phyloP scores from a whole-genome alignment of 2,888 invertebrate species.

The Hedya salicella region DNA sequence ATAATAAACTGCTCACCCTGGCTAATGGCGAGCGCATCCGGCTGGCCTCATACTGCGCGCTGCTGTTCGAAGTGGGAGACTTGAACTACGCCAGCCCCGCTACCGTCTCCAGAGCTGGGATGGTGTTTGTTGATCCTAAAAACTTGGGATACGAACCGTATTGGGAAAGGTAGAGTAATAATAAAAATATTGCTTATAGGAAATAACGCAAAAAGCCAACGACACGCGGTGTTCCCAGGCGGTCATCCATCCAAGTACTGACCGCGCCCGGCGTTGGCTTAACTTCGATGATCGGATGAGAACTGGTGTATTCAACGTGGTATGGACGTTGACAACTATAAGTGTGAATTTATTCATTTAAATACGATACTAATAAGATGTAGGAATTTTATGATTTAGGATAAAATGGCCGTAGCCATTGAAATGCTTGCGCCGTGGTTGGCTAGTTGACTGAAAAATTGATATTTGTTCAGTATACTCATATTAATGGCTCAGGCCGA shows the following conservation, averaged over 20 bases:
- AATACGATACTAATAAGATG: too few species aligned
- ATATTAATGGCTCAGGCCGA: too few species aligned
- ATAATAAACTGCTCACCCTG: constrained; percentile 94
- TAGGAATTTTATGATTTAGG: too few species aligned
- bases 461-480: too few species aligned
- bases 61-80: constrained; percentile 96
- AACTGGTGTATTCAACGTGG: constrained; percentile 53
- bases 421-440: too few species aligned
- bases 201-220: constrained; percentile 49
- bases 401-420: too few species aligned
- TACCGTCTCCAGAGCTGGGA: constrained; percentile 95
- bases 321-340: constrained; percentile 51
- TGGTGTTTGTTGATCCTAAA: constrained; percentile 97
- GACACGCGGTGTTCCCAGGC: constrained; percentile 54
- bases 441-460: too few species aligned
- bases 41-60: constrained; percentile 91
- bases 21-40: constrained; percentile 96
- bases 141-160: constrained; percentile 94
- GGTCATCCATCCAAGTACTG: constrained; percentile 57
- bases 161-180: constrained; percentile 88
- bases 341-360: background rate
- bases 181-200: background rate
- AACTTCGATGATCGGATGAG: constrained; percentile 56
- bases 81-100: constrained; percentile 96
- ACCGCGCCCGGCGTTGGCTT: constrained; percentile 55